Percentiles rank a stretch among this genome's conserved stretches.
Evolutionary conservation across 2,113 vertebrate species (phyloP).

Genomic region (Ophiodon elongatus): DNA sequence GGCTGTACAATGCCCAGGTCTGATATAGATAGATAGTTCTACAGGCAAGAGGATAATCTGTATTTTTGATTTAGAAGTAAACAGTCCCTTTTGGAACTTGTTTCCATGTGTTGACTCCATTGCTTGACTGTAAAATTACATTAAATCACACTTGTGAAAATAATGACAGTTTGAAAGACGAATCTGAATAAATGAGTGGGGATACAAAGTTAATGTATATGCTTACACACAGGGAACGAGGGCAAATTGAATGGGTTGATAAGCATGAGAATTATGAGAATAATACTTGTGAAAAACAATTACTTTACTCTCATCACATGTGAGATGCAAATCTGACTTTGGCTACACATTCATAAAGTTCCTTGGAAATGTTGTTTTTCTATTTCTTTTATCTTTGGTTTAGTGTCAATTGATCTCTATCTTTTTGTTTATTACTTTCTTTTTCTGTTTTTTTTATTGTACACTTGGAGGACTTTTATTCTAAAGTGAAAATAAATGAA

Average conservation of each 20-base stretch:
- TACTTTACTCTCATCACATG: too few species aligned
- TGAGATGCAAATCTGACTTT: too few species aligned
- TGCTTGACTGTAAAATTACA: background rate
- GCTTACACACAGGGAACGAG: too few species aligned
- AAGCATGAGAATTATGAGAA: too few species aligned
- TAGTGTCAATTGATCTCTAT: background rate
- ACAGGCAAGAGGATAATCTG: background rate
- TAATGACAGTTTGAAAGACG: background rate
- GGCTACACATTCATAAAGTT: too few species aligned
- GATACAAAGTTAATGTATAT: too few species aligned
- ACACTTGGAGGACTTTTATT: background rate
- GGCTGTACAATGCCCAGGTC: too few species aligned
- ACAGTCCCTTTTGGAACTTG: background rate
- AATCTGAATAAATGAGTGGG: too few species aligned
- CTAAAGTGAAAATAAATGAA: background rate
- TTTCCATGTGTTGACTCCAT: background rate
- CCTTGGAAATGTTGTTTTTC: background rate
- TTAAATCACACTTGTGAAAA: too few species aligned
- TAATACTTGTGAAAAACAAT: too few species aligned
- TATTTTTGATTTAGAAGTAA: background rate
- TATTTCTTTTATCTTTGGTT: background rate
- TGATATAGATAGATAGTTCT: too few species aligned
- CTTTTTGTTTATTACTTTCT: background rate
- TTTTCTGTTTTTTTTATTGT: conserved; percentile 17
- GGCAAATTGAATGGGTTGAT: too few species aligned